phyloP scores from a whole-genome alignment of 2,888 invertebrate genomes.

The Neoitamus cyanurus region DNA sequence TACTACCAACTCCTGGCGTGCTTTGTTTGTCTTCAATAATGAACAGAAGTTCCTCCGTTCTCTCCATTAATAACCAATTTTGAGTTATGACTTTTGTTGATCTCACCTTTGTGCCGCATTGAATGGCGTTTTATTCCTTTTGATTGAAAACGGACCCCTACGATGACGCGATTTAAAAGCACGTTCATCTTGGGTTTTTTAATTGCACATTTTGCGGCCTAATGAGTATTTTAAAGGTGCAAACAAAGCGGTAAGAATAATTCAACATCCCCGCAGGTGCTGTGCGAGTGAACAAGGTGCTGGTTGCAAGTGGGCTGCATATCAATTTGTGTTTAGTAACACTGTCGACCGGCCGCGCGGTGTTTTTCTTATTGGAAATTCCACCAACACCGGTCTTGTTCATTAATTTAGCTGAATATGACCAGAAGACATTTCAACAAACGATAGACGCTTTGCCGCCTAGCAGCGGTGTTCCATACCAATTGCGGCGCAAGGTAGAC shows the following conservation, averaged over 20 bases:
- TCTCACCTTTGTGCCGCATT: background rate
- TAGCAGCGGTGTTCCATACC: background rate
- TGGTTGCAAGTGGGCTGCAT: background rate
- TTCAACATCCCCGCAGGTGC: background rate
- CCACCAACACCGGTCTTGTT: background rate
- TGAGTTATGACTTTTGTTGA: background rate
- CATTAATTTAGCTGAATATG: background rate
- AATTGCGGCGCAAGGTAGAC: background rate
- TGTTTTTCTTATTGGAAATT: background rate
- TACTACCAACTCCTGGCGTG: background rate
- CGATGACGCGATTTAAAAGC: background rate
- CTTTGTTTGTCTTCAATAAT: background rate
- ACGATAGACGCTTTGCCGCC: background rate
- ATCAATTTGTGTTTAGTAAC: background rate
- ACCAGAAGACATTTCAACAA: background rate
- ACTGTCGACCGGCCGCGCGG: background rate
- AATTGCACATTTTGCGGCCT: background rate
- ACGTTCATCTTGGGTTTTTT: background rate
- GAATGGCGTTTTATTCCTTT: background rate
- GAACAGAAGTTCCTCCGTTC: background rate
- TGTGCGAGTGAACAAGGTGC: background rate
- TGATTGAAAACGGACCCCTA: constrained; percentile 1
- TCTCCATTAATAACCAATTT: background rate
- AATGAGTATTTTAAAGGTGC: background rate
- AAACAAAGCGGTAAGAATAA: background rate